Conservation (phyloP, 2,888 invertebrate genomes). For the Hemaris fuciformis region DNA sequence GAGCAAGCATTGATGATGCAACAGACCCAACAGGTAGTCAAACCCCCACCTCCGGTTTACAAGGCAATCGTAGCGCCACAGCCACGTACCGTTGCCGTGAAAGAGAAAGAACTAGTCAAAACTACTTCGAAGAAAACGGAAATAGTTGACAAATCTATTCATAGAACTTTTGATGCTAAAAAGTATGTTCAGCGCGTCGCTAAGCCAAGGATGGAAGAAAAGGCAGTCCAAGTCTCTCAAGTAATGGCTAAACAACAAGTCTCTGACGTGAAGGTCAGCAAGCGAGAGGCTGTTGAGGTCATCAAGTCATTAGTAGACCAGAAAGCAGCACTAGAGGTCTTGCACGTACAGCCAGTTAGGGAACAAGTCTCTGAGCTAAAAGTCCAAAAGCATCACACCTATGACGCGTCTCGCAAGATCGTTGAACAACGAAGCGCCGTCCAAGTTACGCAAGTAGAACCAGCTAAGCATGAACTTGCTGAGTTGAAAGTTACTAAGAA, state of each 20-base stretch:
- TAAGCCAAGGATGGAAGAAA: constrained; percentile 7
- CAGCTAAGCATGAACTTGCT: not conserved
- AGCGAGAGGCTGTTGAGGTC: not conserved
- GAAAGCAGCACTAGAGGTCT: constrained; percentile 19
- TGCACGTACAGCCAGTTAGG: constrained; percentile 29
- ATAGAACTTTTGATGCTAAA: constrained; percentile 30
- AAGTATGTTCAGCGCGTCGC: constrained; percentile 34
- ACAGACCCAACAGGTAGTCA: constrained; percentile 23
- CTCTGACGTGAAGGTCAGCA: not conserved
- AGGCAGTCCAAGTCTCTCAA: not conserved
- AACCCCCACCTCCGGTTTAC: constrained; percentile 25
- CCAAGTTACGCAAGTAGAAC: not conserved
- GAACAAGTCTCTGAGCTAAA: constrained; percentile 25
- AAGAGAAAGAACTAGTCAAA: not conserved
- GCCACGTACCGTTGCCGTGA: constrained; percentile 12
- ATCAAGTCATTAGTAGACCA: constrained; percentile 1
- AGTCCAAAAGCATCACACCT: not conserved
- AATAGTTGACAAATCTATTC: constrained; percentile 31
- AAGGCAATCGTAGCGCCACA: constrained; percentile 27
- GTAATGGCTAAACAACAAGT: not conserved
- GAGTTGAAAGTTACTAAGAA: not conserved
- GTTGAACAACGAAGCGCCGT: constrained; percentile 18
- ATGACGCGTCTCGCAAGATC: constrained; percentile 16
- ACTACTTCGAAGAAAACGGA: constrained; percentile 34
- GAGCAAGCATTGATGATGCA: constrained; percentile 25